phyloP scores from a whole-genome alignment of 2,113 vertebrate species.

The Microcebus ravelobensis region DNA sequence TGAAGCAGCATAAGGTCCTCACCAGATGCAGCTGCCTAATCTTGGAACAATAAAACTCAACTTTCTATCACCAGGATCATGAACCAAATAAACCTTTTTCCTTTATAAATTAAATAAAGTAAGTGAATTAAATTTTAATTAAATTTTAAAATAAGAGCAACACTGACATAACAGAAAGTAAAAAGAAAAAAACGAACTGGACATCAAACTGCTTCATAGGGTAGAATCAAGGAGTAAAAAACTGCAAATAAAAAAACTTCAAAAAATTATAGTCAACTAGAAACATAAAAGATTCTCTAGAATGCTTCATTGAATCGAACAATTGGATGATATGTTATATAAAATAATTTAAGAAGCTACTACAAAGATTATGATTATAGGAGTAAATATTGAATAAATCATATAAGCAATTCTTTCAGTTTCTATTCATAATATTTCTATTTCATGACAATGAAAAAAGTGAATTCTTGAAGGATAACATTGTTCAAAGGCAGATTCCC shows the following conservation, averaged over 20 bases:
- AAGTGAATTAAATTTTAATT: not conserved
- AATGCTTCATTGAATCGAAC: constrained; percentile 53
- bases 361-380: not conserved
- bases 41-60: not conserved
- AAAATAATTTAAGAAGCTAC: constrained; percentile 30
- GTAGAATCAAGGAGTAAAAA: constrained; percentile 47
- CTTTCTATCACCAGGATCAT: not conserved
- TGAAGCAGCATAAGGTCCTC: not conserved
- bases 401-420: constrained; percentile 50
- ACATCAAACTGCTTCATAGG: constrained; percentile 35
- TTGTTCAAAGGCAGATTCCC: constrained; percentile 53
- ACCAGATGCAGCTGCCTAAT: not conserved
- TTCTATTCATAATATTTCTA: constrained; percentile 34
- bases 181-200: not conserved
- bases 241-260: constrained; percentile 34
- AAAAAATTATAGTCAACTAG: constrained; percentile 43
- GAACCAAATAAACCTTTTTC: not conserved
- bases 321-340: not conserved
- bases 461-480: not conserved
- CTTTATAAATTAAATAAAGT: not conserved
- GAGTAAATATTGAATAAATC: constrained; percentile 23
- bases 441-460: constrained; percentile 51
- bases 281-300: constrained; percentile 35
- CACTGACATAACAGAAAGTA: not conserved
- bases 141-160: not conserved